Evolutionary conservation across 2,888 invertebrate genomes (phyloP), one percentile per base, ranked within the genome.

Genomic region (Patella ulyssiponensis): DNA sequence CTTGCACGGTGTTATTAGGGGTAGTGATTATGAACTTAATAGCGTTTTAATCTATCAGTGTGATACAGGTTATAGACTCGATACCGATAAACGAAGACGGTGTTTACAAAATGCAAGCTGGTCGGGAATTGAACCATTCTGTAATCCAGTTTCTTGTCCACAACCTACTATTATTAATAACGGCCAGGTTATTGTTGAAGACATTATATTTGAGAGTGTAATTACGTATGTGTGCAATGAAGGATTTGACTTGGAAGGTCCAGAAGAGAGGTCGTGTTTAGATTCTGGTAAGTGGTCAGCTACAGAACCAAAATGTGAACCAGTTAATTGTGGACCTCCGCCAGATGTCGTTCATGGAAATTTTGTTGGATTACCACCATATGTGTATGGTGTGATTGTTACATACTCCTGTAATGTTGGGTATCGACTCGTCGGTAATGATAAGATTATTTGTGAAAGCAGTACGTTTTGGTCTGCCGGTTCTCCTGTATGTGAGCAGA

Each of bases 321-420:
- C 77, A 75, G 69, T 74, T 5, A 72, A 44, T 5, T 77, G 77
- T 11, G 33, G 51, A 27, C 58, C 73, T 20, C 77, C 77, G 12
- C 33, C 53, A 23, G 74, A 78, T 56, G 58, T 78, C 27, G 44
- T 27, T 14, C 17, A 78, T 23, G 78, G 78, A 3, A 80, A 79
- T 76, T 85, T 80, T 52, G 53, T 71, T 33, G 82, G 78, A 33
- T 78, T 72, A 12, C 80, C 80, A 2, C 58, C 72, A 7, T 71
- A 73, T 81, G 70, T 53, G 72, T 88, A 76, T 70, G 82, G 83
- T 58, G 83, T 84, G 52, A 77, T 74, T 3, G 82, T 86, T 2
- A 80, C 75, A 2, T 98, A 97, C 92, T 94, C 95, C 5, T 99
- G 98, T 91, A 70, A 86, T 64, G 74, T 58, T 11, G 91, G 91